Evolutionary conservation across 2,113 vertebrate species (phyloP), one percentile per base, ranked within the genome.

Genomic region (Romanogobio albipinnatus): DNA sequence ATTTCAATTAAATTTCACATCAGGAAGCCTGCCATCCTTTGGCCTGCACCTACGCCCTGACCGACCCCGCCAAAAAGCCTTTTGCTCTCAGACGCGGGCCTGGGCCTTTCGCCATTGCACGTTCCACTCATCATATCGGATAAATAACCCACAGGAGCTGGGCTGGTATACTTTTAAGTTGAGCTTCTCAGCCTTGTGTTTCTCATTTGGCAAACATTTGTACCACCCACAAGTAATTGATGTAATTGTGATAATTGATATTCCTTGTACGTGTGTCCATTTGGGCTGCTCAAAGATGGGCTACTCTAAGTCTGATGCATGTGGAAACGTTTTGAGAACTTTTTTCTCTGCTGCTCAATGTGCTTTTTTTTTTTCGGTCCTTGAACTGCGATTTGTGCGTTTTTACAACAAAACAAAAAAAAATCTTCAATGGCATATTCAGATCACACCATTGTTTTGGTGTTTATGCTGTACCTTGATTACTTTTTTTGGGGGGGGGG

Each of bases 1-100:
- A 90, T 93, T 94, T 94, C 93, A 93, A 93, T 95, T 93, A 93
- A 93, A 93, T 94, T 92, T 94, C 93, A 90, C 93, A 92, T 93
- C 93, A 91, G 93, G 93, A 92, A 56, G 91, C 88, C 91, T 88
- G 90, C 92, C 92, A 91, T 91, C 88, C 87, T 91, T 93, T 91
- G 85, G 90, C 89, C 87, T 86, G 89, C 93, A 93, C 93, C 93
- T 94, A 93, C 88, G 90, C 86, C 89, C 88, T 87, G 70, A 85
- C 82, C 79, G 80, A 58, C 79, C n/a, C 43, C 53, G 29, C 85
- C 87, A 84, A 81, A 76, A 47, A 81, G 43, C 61, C n/a, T 68
- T 22, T 56, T 22, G 4, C 78, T 78, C 81, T 87, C n/a, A 80
- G 64, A 78, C 17, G 58, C 43, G 53, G 22, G 9, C 68, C 73